Evolutionary conservation across 2,888 invertebrate species (phyloP).

Genomic region (Bedellia somnulentella): DNA sequence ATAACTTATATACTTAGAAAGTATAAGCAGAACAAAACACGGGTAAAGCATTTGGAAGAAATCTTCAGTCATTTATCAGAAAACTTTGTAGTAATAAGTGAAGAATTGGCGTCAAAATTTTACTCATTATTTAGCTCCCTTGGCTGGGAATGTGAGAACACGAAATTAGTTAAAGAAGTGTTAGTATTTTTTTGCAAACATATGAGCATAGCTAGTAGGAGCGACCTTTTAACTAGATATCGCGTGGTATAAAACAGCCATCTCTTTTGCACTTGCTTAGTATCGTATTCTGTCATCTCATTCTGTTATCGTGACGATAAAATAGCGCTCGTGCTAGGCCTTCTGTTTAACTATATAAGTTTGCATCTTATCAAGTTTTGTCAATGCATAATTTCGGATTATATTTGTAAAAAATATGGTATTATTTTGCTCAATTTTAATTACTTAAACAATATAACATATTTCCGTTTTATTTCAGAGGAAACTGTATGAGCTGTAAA

Average conservation of each 20-base stretch:
- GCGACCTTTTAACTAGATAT: too few species aligned
- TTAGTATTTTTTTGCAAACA: constrained; percentile 19
- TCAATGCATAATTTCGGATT: too few species aligned
- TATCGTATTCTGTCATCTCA: too few species aligned
- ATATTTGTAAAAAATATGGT: too few species aligned
- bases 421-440: too few species aligned
- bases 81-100: constrained; percentile 31
- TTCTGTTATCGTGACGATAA: too few species aligned
- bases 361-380: too few species aligned
- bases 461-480: constrained; percentile 51
- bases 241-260: too few species aligned
- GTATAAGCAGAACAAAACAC: constrained; percentile 26
- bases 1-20: constrained; percentile 43
- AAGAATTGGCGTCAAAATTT: constrained; percentile 23
- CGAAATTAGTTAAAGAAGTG: constrained; percentile 28
- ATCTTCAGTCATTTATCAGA: constrained; percentile 59
- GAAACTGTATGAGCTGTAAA: constrained; percentile 64
- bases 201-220: background rate
- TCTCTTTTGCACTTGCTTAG: too few species aligned
- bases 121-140: constrained; percentile 23
- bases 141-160: constrained; percentile 28
- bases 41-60: constrained; percentile 48
- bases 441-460: too few species aligned
- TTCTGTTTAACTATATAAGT: too few species aligned
- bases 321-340: too few species aligned